Base-by-base conservation (phyloP, 2,888 invertebrate species). In the Calliopum simillimum region DNA sequence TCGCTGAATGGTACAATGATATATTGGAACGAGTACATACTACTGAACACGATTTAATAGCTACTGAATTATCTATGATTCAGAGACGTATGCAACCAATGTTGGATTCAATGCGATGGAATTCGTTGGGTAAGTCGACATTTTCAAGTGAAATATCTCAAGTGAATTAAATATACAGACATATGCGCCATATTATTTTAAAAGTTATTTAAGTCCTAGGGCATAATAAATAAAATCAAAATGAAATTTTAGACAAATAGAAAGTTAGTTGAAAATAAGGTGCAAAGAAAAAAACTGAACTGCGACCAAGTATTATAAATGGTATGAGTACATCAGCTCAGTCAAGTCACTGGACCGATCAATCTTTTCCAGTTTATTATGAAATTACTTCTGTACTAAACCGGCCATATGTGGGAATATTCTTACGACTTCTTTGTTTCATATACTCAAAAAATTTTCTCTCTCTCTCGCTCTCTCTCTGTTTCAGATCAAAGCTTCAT, bases 1-100 rank as follows among this genome's bases (percentile, higher is more conserved):
- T 91, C n/a, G 88, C 91, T 5, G 88, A 91, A 58, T 92, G 95
- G 93, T 97, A 96, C 85, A 97, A 97, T 82, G 91, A 91, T 74
- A 90, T 96, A 55, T 89, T 92, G 62, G 89, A 88, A 23, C 88
- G 90, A n/a, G 91, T 94, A 33, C 90, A 92, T 59, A 89, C 89
- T 67, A 93, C 93, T 0, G 97, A 97, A 85, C 92, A 90, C 71
- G 90, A 91, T 21, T 88, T 97, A 47, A 91, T 97, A 68, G 88
- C 90, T 76, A 89, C 90, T 66, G 95, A 97, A 85, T 88, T 97
- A 72, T 87, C 88, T 2, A 88, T 88, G n/a, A 92, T 97, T 66
- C 94, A 97, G 81, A 79, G 84, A 1, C 86, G 91, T 65, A 88
- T 97, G 71, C 88, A 91, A 59, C 88, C 90, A 11, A 92, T 94